A percentile compares a stretch with the other conserved stretches of the same genome.
Evolutionary conservation across 2,888 invertebrate genomes (phyloP).

Genomic region (Limnephilus marmoratus): DNA sequence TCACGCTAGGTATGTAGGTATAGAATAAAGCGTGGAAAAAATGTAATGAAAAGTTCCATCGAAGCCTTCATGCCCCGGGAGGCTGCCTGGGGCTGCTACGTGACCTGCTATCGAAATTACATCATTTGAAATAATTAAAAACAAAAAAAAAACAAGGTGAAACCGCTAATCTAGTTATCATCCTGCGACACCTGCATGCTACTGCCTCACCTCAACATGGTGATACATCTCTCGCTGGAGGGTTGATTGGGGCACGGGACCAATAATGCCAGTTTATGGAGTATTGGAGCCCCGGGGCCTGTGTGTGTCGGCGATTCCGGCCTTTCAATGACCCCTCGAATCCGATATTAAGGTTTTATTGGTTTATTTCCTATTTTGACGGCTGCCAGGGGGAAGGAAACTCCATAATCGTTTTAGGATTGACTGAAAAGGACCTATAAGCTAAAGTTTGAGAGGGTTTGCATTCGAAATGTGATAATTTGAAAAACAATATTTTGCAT

Average conservation of each 20-base stretch:
- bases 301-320: conserved; percentile 20
- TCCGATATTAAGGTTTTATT: conserved; percentile 48
- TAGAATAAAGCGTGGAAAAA: conserved; percentile 14
- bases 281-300: conserved; percentile 8
- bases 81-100: conserved; percentile 5
- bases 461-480: not conserved
- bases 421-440: conserved; percentile 25
- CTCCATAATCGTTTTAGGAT: conserved; percentile 31
- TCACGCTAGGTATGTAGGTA: conserved; percentile 1
- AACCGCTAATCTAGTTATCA: conserved; percentile 22
- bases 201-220: conserved; percentile 1
- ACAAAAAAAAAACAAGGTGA: not conserved
- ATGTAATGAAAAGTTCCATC: not conserved
- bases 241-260: not conserved
- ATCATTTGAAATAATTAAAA: not conserved
- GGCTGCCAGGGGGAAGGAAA: not conserved
- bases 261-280: conserved; percentile 12
- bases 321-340: conserved; percentile 30
- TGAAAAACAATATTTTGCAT: not conserved
- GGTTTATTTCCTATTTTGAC: conserved; percentile 48
- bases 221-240: not conserved
- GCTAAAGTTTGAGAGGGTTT: not conserved
- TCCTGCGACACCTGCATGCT: not conserved
- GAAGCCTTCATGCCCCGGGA: not conserved
- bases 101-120: conserved; percentile 23